These are phyloP conservation scores for Cryptosula pallasiana DNA, from an alignment of 2,888 invertebrate species.

Conservation along the genomic window DNA sequence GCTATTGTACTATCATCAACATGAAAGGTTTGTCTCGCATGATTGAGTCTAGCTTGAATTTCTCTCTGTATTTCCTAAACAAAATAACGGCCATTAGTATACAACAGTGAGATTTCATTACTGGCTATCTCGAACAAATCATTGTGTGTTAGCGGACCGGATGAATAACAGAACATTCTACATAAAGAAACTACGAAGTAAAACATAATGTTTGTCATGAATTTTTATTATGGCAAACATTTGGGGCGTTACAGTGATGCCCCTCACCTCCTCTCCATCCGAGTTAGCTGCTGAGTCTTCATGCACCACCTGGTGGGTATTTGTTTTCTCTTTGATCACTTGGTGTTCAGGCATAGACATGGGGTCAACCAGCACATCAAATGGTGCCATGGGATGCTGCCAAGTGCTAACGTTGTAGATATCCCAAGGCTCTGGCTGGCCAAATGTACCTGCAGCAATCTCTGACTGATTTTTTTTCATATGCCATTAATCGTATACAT, in stretches of 20 bases:
- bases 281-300: constrained; percentile 32
- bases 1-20: constrained; percentile 49
- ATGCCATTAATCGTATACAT: too few species aligned
- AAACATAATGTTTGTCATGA: too few species aligned
- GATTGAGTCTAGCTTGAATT: constrained; percentile 5
- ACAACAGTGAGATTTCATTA: neutral
- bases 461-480: too few species aligned
- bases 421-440: constrained; percentile 52
- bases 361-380: constrained; percentile 53
- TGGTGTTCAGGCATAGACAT: constrained; percentile 48
- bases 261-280: constrained; percentile 27
- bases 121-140: too few species aligned
- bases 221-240: too few species aligned
- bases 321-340: constrained; percentile 38
- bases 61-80: constrained; percentile 19
- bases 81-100: too few species aligned
- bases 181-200: too few species aligned
- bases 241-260: too few species aligned
- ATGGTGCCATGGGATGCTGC: constrained; percentile 53
- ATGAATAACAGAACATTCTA: too few species aligned
- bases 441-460: constrained; percentile 51
- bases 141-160: too few species aligned
- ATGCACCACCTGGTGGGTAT: constrained; percentile 38
- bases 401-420: constrained; percentile 47
- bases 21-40: constrained; percentile 33